Base-by-base conservation (phyloP, 2,113 vertebrate species). In the Morone saxatilis region DNA sequence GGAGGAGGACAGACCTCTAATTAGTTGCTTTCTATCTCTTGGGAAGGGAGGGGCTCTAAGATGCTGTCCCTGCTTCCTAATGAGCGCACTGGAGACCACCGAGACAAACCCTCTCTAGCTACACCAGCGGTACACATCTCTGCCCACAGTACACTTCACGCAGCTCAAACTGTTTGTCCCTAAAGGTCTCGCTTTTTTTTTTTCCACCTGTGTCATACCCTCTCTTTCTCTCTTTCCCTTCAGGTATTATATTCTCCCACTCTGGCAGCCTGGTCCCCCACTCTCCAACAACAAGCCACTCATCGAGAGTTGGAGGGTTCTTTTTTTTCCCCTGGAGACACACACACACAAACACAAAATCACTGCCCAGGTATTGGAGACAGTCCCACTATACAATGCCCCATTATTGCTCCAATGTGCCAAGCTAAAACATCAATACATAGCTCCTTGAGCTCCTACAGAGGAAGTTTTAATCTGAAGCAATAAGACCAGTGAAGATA, bases 1-100 rank as follows among this genome's bases (percentile, higher is more conserved):
- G 61, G 72, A 91, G 86, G 86, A 79, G 87, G 91, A 93, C 80
- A 91, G 87, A 88, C 87, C 90, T 85, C 85, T 93, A 93, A 94
- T 94, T 94, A 94, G 89, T 59, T 86, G 66, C 78, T 85, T 65
- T 91, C 62, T 78, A n/a, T 93, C 90, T 91, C 90, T 67, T 83
- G 86, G 86, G 84, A 91, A 76, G 86, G 88, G 87, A 88, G 86
- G 80, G 89, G 67, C 65, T 90, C 76, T 71, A 78, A 76, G 76
- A 85, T 14, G 73, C 66, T 88, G 79, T 90, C 86, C 85, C 86
- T 85, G 69, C 87, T 83, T 93, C 78, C 87, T 95, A 95, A 94
- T 94, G 91, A 95, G 91, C 8, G 89, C 93, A 90, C 86, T 86
- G 81, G 93, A 93, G 92, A 94, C 93, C 86, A 90, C 81, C 19